Percentiles rank a stretch among this genome's conserved stretches.
Conservation (phyloP, 2,888 invertebrate genomes). For the Drosophila setosimentum region DNA sequence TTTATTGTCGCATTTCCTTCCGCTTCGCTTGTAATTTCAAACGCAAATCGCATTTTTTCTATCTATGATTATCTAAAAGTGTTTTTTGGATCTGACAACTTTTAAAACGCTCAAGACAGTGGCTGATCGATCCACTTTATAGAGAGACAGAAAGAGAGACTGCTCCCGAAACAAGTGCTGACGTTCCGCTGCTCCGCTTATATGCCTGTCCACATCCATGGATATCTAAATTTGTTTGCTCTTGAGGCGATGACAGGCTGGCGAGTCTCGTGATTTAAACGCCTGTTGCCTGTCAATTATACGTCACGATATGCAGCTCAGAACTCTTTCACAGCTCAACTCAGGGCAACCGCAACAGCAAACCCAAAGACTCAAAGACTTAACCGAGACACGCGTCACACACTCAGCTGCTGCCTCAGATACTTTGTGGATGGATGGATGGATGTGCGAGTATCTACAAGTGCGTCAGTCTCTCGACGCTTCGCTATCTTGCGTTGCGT, state of each 20-base stretch:
- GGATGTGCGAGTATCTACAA: slow-evolving; percentile 27
- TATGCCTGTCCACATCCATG: slow-evolving; percentile 43
- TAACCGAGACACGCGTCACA: slow-evolving; percentile 42
- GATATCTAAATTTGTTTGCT: slow-evolving; percentile 72
- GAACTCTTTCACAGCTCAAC: slow-evolving; percentile 65
- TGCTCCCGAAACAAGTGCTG: slow-evolving; percentile 9
- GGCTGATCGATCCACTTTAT: slow-evolving; percentile 42
- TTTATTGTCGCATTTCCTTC: slow-evolving; percentile 65
- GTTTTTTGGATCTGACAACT: slow-evolving; percentile 29
- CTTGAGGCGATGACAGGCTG: slow-evolving; percentile 68
- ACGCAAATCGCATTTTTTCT: slow-evolving; percentile 24
- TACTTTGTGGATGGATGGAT: slow-evolving; percentile 9
- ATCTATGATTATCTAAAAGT: slow-evolving; percentile 18
- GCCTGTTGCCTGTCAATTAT: slow-evolving; percentile 79
- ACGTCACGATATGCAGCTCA: slow-evolving; percentile 65
- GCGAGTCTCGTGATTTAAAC: slow-evolving; percentile 54
- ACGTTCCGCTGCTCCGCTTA: not conserved
- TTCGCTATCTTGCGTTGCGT: slow-evolving; percentile 24
- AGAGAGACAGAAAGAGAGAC: not conserved
- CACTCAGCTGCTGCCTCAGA: slow-evolving; percentile 18
- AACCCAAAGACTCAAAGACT: slow-evolving; percentile 3
- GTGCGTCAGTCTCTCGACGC: slow-evolving; percentile 41
- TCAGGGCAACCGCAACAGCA: not conserved
- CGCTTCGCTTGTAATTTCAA: slow-evolving; percentile 72
- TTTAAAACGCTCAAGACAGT: slow-evolving; percentile 35